Evolutionary conservation across 2,888 invertebrate genomes (phyloP).

Genomic region (Aradus depressus): DNA sequence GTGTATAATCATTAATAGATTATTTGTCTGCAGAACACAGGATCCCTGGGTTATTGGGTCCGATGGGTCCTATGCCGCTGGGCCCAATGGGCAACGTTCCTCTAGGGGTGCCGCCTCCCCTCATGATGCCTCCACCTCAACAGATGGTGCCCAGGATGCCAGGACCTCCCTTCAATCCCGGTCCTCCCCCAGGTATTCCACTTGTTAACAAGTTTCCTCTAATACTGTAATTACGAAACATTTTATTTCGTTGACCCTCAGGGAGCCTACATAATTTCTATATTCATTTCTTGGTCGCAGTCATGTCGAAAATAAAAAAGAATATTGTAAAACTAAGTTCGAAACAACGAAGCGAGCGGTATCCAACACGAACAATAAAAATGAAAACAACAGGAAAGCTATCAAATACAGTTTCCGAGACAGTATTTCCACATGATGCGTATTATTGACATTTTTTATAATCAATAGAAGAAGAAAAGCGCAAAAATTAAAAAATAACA

Average conservation of each 20-base stretch:
- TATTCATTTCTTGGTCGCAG: background rate
- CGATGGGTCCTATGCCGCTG: constrained; percentile 44
- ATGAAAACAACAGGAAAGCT: too few species aligned
- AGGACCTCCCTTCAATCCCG: constrained; percentile 28
- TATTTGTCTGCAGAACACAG: constrained; percentile 1
- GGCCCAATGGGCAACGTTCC: constrained; percentile 40
- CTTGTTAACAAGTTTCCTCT: background rate
- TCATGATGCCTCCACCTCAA: constrained; percentile 34
- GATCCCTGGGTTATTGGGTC: constrained; percentile 37
- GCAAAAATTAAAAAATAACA: too few species aligned
- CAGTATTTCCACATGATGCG: too few species aligned
- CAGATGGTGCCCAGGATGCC: constrained; percentile 32
- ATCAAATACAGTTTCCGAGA: too few species aligned
- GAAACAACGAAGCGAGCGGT: too few species aligned
- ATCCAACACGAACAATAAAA: too few species aligned
- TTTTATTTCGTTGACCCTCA: background rate
- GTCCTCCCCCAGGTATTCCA: constrained; percentile 21
- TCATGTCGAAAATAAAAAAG: too few species aligned
- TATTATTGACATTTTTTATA: too few species aligned
- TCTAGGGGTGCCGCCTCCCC: constrained; percentile 46
- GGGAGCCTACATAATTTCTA: background rate
- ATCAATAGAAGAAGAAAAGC: too few species aligned
- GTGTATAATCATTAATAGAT: background rate
- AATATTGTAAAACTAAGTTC: too few species aligned
- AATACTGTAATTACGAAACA: constrained; percentile 1